phyloP scores from a whole-genome alignment of 2,888 invertebrate genomes.

The Argyresthia goedartella region DNA sequence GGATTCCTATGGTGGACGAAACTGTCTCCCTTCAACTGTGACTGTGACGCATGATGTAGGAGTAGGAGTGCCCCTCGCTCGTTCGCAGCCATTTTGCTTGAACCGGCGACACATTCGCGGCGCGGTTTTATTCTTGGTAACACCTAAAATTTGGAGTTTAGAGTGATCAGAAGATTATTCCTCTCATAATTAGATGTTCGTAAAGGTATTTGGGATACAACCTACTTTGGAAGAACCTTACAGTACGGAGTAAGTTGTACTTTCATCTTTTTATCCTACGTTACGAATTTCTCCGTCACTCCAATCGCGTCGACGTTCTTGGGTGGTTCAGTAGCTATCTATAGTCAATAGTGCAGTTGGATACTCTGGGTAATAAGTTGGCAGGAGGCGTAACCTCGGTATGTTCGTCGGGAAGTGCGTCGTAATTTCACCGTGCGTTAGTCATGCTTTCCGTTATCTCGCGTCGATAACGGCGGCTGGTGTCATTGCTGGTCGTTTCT shows the following conservation, averaged over 20 bases:
- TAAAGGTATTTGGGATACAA: no score
- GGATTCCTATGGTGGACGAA: constrained; percentile 28
- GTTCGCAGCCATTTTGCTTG: constrained; percentile 68
- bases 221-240: no score
- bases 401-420: constrained; percentile 33
- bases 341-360: no score
- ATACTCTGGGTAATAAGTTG: no score
- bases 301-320: neutral
- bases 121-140: constrained; percentile 30
- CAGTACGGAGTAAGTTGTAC: no score
- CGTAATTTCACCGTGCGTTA: constrained; percentile 51
- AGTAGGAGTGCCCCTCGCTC: constrained; percentile 69
- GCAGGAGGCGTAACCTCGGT: constrained; percentile 13
- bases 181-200: no score
- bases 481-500: neutral
- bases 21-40: constrained; percentile 41
- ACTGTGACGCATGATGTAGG: constrained; percentile 71
- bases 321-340: no score
- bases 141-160: neutral
- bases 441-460: constrained; percentile 54
- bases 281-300: neutral
- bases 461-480: constrained; percentile 8
- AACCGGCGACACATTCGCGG: constrained; percentile 67
- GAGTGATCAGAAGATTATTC: no score
- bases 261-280: no score